These are phyloP conservation scores for Cetonia aurata DNA, from an alignment of 2,888 invertebrate genomes.

Conservation along the genomic window DNA sequence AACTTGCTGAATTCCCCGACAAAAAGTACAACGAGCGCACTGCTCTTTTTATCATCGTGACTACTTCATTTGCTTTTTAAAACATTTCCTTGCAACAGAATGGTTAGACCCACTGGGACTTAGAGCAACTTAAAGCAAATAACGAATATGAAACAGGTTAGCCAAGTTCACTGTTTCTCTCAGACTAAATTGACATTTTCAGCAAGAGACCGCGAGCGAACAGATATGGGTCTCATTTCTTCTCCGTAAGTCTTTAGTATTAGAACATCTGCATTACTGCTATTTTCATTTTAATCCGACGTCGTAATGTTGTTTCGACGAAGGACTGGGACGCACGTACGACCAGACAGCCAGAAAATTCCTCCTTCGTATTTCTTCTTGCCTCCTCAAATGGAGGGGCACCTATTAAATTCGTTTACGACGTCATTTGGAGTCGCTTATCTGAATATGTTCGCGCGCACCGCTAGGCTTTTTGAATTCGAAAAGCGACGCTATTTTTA, in stretches of 20 bases:
- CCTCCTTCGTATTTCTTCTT: constrained; percentile 9
- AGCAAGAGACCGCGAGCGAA: constrained; percentile 3
- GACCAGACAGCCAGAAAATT: not conserved
- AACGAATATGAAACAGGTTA: constrained; percentile 27
- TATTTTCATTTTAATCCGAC: constrained; percentile 24
- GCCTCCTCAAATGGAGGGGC: constrained; percentile 14
- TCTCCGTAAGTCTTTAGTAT: not conserved
- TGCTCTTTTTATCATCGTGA: constrained; percentile 5
- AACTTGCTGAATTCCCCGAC: not conserved
- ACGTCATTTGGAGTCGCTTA: constrained; percentile 24
- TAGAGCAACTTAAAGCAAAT: constrained; percentile 21
- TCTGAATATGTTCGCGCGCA: constrained; percentile 33
- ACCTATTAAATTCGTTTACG: constrained; percentile 31
- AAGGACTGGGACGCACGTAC: constrained; percentile 17
- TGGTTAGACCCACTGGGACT: not conserved
- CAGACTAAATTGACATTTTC: constrained; percentile 28
- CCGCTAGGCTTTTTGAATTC: constrained; percentile 30
- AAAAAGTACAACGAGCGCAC: not conserved
- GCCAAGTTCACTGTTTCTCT: constrained; percentile 24
- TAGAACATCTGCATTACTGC: not conserved
- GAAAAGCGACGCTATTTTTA: constrained; percentile 18
- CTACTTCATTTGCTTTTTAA: constrained; percentile 6
- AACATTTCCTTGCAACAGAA: constrained; percentile 12
- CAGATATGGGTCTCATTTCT: constrained; percentile 24
- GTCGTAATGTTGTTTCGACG: constrained; percentile 23